Percentiles rank a stretch among this genome's conserved stretches.
Evolutionary conservation across 2,113 vertebrate genomes (phyloP).

Genomic region (Balaeniceps rex): DNA sequence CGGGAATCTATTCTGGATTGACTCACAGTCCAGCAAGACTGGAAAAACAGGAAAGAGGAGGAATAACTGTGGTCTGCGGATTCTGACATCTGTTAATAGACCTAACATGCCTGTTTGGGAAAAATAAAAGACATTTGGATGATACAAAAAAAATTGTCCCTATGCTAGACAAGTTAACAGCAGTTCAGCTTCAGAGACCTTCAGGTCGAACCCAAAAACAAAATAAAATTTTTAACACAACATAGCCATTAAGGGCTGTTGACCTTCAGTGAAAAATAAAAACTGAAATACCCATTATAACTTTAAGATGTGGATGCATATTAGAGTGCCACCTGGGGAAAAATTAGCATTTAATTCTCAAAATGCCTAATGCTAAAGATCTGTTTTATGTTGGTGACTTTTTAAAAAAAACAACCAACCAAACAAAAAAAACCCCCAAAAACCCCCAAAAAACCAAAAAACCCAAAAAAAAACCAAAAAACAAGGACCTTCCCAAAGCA

Average conservation of each 20-base stretch:
- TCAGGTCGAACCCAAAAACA: neutral
- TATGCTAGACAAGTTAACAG: neutral
- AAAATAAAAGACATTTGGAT: neutral
- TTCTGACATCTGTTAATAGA: neutral
- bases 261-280: neutral
- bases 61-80: neutral
- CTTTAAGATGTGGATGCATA: neutral
- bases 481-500: neutral
- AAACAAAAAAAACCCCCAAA: no score
- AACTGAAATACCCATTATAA: neutral
- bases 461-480: no score
- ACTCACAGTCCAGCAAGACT: neutral
- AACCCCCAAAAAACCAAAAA: no score
- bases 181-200: neutral
- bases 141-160: neutral
- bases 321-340: neutral
- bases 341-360: neutral
- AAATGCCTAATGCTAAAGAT: neutral
- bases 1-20: neutral
- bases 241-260: neutral
- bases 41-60: neutral
- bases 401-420: no score
- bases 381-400: neutral
- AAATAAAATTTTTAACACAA: neutral
- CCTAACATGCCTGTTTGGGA: neutral